These are phyloP conservation scores for Leucoma salicis DNA, from an alignment of 2,888 invertebrate species.

Conservation along the genomic window DNA sequence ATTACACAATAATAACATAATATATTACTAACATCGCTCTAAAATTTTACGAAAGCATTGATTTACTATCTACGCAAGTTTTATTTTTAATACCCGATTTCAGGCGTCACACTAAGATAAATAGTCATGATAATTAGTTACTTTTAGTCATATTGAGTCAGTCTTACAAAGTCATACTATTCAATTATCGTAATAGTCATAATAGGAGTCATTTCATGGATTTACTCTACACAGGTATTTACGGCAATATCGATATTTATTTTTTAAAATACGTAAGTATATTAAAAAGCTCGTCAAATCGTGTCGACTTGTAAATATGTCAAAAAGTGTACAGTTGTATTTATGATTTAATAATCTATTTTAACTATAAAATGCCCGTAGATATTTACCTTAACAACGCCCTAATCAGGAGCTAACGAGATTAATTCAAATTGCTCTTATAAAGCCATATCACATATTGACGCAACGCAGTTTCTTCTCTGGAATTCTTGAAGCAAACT, in stretches of 20 bases:
- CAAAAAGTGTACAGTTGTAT: slow-evolving; percentile 2
- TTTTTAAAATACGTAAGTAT: too few species aligned
- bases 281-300: slow-evolving; percentile 5
- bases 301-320: slow-evolving; percentile 7
- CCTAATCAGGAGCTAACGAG: slow-evolving; percentile 15
- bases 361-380: slow-evolving; percentile 15
- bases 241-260: too few species aligned
- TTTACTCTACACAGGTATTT: too few species aligned
- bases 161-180: background rate
- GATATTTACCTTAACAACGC: slow-evolving; percentile 22
- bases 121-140: slow-evolving; percentile 24
- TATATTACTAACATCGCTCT: background rate
- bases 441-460: slow-evolving; percentile 83
- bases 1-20: too few species aligned
- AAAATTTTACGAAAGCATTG: slow-evolving; percentile 13
- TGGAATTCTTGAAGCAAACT: slow-evolving; percentile 87
- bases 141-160: slow-evolving; percentile 1
- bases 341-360: too few species aligned
- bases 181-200: background rate
- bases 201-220: too few species aligned
- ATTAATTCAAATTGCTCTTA: slow-evolving; percentile 10
- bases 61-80: slow-evolving; percentile 28
- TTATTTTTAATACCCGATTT: slow-evolving; percentile 29
- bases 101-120: slow-evolving; percentile 20
- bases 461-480: slow-evolving; percentile 89